Base-by-base conservation (phyloP, 2,888 invertebrate genomes). In the Caenorhabditis sulstoni region DNA sequence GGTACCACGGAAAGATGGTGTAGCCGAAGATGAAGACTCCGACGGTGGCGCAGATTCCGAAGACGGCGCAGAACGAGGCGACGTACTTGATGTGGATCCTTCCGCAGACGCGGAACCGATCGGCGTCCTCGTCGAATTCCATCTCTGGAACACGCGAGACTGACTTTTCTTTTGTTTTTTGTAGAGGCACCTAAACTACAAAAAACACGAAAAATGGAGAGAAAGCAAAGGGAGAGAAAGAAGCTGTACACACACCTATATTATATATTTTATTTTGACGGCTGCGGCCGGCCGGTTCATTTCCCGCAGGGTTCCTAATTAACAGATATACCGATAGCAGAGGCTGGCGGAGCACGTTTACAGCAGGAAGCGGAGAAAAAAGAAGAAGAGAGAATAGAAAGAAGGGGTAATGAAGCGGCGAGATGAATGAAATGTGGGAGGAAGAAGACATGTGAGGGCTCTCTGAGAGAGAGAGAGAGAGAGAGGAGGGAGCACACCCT, bases 71-170 rank as follows among this genome's bases (percentile, higher is more conserved):
- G 49, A 68, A 58, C 29, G 57, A 53, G 3, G 73, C 66, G 12
- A 67, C 74, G 55, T 73, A 70, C 68, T 81, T 81, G 61, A 76
- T 64, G 41, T 81, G 81, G n/a, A 77, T 37, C 29, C 53, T 45
- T 5, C 65, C 57, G 61, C 64, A 68, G 9, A 78, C 45, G 16
- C 61, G 64, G 37, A 81, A 81, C 22, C 55, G 12, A 5, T 77
- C 77, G 22, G 52, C 20, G 61, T 81, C 61, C 23, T 81, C 81
- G 37, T 53, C 55, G 65, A 77, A 81, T 52, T 81, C 81, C 81
- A 81, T 81, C 29, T 29, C 29, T 29, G 29, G 4, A 29, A 29
- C n/a, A n/a, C n/a, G n/a, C n/a, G 29, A 5, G 18, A 7, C 18
- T 16, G 11, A 9, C n/a, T n/a, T n/a, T n/a, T n/a, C n/a, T n/a